phyloP scores from a whole-genome alignment of 2,797 vertebrate genomes.

The Bovichtus diacanthus region DNA sequence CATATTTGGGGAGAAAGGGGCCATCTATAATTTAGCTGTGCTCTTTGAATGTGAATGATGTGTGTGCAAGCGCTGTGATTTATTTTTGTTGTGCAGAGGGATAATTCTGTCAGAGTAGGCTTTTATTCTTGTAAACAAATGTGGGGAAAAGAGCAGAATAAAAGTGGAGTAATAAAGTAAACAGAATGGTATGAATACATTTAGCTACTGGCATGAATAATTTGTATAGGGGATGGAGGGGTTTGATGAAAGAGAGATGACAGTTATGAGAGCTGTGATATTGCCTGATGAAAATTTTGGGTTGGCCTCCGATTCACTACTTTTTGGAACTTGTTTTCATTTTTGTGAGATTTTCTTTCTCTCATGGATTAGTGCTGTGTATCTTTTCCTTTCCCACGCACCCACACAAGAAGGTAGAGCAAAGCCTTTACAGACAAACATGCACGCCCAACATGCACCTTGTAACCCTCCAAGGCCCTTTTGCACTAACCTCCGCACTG shows the following conservation, averaged over 20 bases:
- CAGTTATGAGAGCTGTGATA: slow-evolving; percentile 64
- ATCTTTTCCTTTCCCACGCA: slow-evolving; percentile 17
- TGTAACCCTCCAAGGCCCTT: slow-evolving; percentile 37
- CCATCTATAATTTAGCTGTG: slow-evolving; percentile 86
- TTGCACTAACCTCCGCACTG: slow-evolving; percentile 15
- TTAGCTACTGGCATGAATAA: slow-evolving; percentile 82
- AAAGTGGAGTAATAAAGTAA: slow-evolving; percentile 86
- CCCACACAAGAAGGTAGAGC: slow-evolving; percentile 19
- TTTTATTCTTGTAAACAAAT: slow-evolving; percentile 89
- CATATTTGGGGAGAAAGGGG: slow-evolving; percentile 83
- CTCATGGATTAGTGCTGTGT: slow-evolving; percentile 17
- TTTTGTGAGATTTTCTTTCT: slow-evolving; percentile 8
- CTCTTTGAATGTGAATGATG: slow-evolving; percentile 87
- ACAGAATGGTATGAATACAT: slow-evolving; percentile 86
- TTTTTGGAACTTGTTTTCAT: slow-evolving; percentile 44
- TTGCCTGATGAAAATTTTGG: slow-evolving; percentile 60
- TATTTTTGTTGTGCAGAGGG: slow-evolving; percentile 83
- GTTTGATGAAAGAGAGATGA: slow-evolving; percentile 76
- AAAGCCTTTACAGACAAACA: slow-evolving; percentile 22
- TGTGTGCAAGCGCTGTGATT: slow-evolving; percentile 84
- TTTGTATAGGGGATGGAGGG: slow-evolving; percentile 74
- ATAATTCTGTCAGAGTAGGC: slow-evolving; percentile 86
- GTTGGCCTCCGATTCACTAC: slow-evolving; percentile 29
- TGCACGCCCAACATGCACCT: slow-evolving; percentile 40
- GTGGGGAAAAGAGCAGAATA: slow-evolving; percentile 81